Base-by-base conservation (phyloP, 2,113 vertebrate genomes). In the Tachycineta bicolor region DNA sequence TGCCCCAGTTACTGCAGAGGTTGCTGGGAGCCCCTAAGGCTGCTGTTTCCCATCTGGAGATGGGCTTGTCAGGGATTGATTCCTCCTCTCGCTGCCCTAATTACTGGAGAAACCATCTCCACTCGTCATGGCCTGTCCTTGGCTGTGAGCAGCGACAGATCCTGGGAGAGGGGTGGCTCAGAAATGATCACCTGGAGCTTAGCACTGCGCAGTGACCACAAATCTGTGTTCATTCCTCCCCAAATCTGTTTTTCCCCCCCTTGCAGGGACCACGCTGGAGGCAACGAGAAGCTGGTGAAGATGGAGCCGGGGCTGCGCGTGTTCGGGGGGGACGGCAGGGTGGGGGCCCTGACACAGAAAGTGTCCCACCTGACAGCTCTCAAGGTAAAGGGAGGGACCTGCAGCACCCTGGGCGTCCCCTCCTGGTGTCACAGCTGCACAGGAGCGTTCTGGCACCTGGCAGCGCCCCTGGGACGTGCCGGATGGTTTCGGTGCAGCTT, bases 221-320 rank as follows among this genome's bases (percentile, higher is more conserved):
- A 31, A 28, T 26, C 37, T 25, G 2, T 73, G 37, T 58, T 83
- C 23, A 15, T 44, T 50, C 20, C 60, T 62, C 16, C 59, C 46
- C 37, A 71, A 79, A 46, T 52, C 21, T 37, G 7, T 63, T 33
- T 91, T 59, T 24, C 20, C 26, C 60, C 14, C 13, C 53, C 33
- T 89, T 89, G 2, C 75, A 99, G 99, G 99, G 99, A 99, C 97
- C 99, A 99, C 3, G 99, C 99, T 10, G 98, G 99, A 9, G 99
- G 99, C 50, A 99, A 99, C 2, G 99, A 99, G 96, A 99, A 99
- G 97, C 98, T 99, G 47, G 96, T 99, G 28, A 99, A 98, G 96
- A 92, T 99, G 94, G 98, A 98, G 71, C 95, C 99, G 0, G 99
- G 99, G 25, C 91, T 99, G 80, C 98, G 71, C 25, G 99, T 99